A percentile compares a stretch with the other conserved stretches of the same genome.
Conservation (phyloP, 2,113 vertebrate species). For the Odocoileus virginianus region DNA sequence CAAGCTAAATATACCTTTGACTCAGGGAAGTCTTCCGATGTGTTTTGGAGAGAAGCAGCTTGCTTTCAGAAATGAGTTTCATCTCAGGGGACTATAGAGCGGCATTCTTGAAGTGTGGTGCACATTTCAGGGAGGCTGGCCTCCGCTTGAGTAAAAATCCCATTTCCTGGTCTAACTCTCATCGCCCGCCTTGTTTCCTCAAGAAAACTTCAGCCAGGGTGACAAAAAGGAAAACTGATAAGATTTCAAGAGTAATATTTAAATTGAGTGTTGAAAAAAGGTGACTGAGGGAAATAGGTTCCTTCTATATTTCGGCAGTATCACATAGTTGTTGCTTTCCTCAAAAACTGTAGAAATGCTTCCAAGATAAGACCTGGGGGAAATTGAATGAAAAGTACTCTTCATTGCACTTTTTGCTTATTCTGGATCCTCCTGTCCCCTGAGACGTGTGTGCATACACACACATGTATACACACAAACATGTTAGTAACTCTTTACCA, state of each 20-base stretch:
- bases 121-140: background rate
- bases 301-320: background rate
- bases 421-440: background rate
- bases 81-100: constrained; percentile 22
- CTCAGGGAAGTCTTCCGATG: constrained; percentile 39
- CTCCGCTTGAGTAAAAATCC: background rate
- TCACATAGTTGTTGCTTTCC: background rate
- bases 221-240: background rate
- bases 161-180: background rate
- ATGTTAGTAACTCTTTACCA: background rate
- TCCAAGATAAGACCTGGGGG: background rate
- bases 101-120: background rate
- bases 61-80: constrained; percentile 54
- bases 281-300: no score
- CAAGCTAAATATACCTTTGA: constrained; percentile 68
- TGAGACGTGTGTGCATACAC: background rate
- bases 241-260: background rate
- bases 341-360: background rate
- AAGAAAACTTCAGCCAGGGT: background rate
- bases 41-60: constrained; percentile 55
- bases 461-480: background rate
- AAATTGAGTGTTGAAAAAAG: background rate
- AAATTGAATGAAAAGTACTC: background rate
- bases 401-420: background rate
- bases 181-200: background rate